Evolutionary conservation across 1,140 invertebrate genomes (phyloP), one percentile per base, ranked within the genome.

Genomic region (Lethocerus indicus): DNA sequence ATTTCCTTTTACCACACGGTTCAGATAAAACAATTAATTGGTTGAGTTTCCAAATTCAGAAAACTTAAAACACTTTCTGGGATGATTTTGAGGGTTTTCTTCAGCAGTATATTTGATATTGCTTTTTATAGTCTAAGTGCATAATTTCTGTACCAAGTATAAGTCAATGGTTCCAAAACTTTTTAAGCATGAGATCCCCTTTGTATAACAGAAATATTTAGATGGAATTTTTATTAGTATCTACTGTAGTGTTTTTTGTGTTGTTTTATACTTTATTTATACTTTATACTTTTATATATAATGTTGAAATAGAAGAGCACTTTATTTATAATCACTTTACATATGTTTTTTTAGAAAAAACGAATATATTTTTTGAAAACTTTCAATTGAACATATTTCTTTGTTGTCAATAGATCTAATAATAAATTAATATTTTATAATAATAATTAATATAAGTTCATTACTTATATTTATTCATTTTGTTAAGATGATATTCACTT

Each of bases 401-500:
- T 13, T 44, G 16, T 46, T 21, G 9, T 14, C 24, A 5, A 7
- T 46, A 12, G 18, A 28, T 4, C 4, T 6, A 14, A 46, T 18
- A 12, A 4, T 6, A 46, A 27, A 14, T 23, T 49, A 27, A n/a
- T 18, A 26, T 9, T 9, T 39, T 13, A 43, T 20, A 24, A 24
- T 21, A n/a, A 40, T 25, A 9, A 26, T 18, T 12, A 47, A 36
- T 47, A 47, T 6, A 13, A 14, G 13, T 4, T 46, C 3, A 18
- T 46, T 18, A 41, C 39, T 35, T 16, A 47, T 25, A 32, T 20
- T 16, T 47, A 25, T 47, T 25, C 49, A 25, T 9, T 44, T 51
- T n/a, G 47, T 51, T 18, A 14, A 26, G 28, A 23, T 27, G 35
- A 50, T 49, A 43, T 48, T 29, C 32, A 26, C n/a, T 57, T 56